Base-by-base conservation (phyloP, 2,888 invertebrate species). In the Napeogenes inachia region DNA sequence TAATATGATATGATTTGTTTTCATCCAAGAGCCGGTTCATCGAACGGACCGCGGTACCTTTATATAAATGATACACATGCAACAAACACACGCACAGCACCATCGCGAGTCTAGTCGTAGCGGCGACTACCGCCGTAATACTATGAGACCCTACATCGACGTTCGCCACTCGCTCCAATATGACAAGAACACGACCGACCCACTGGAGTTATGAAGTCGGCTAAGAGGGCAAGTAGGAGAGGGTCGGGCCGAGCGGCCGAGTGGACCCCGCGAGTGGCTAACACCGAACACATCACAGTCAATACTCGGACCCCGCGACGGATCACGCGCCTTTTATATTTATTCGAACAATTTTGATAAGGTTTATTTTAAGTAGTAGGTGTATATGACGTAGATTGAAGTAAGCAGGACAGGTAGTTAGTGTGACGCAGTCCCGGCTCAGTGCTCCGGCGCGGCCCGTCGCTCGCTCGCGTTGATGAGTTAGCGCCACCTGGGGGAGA, bases 211-310 rank as follows among this genome's bases (percentile, higher is more conserved):
- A 5, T 35, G 35, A 6, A 35, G 42, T 42, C 42, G 42, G 42
- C 42, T 1, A 12, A 42, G 8, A 10, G 3, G 42, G 42, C 42
- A 12, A 42, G 42, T 42, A 42, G 42, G 42, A 42, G 42, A 42
- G 42, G 21, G 21, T 21, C 21, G 21, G 21, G 1, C 21, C 21
- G 1, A 21, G 21, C 21, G 21, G 21, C 21, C 21, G 21, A 42
- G 47, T n/a, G 46, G 21, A 13, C 8, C 13, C 3, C 21, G 47
- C 67, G 60, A 67, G 63, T 63, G 68, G 54, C 68, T 59, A 68
- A 67, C 65, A 65, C 46, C 35, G 54, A 64, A 63, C 69, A 68
- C 68, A 70, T 70, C 70, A 70, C 70, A 70, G 70, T 68, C 68
- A 68, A 63, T 63, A 63, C 58, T 65, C 61, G 65, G 59, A 55